Percentiles rank a stretch among this genome's conserved stretches.
Conservation (phyloP, 2,888 invertebrate species). For the Prostheceraeus crozeri region DNA sequence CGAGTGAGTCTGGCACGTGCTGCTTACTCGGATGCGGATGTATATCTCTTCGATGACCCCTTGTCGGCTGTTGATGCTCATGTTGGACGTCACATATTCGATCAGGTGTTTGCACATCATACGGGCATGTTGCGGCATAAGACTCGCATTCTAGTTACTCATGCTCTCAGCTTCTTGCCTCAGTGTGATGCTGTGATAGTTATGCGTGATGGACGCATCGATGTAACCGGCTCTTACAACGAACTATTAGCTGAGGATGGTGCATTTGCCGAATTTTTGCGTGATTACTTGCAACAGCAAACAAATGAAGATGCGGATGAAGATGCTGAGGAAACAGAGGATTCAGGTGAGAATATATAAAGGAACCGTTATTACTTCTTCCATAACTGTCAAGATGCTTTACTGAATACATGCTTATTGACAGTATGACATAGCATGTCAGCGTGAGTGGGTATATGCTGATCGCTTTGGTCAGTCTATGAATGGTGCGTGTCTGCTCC, state of each 20-base stretch:
- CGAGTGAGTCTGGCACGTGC: constrained; percentile 54
- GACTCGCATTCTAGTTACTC: constrained; percentile 37
- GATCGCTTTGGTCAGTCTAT: no score
- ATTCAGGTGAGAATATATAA: neutral
- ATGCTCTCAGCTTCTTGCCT: constrained; percentile 52
- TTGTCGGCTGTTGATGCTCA: no score
- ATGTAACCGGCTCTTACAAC: constrained; percentile 34
- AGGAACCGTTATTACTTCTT: no score
- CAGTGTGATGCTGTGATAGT: constrained; percentile 37
- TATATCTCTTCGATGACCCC: no score
- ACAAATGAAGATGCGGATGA: constrained; percentile 35
- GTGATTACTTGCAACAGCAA: constrained; percentile 39
- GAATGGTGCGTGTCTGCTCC: no score
- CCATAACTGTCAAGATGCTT: no score
- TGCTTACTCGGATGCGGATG: constrained; percentile 53
- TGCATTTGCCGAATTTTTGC: constrained; percentile 37
- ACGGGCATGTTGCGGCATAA: constrained; percentile 23
- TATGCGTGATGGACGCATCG: constrained; percentile 30
- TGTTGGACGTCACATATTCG: constrained; percentile 93
- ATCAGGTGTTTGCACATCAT: constrained; percentile 59
- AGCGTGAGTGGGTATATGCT: no score
- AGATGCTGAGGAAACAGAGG: constrained; percentile 16
- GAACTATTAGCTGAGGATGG: constrained; percentile 33
- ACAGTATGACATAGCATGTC: no score
- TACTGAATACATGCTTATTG: no score